These are phyloP conservation scores for Calephelis perditalis DNA, from an alignment of 2,888 invertebrate genomes.

Conservation along the genomic window DNA sequence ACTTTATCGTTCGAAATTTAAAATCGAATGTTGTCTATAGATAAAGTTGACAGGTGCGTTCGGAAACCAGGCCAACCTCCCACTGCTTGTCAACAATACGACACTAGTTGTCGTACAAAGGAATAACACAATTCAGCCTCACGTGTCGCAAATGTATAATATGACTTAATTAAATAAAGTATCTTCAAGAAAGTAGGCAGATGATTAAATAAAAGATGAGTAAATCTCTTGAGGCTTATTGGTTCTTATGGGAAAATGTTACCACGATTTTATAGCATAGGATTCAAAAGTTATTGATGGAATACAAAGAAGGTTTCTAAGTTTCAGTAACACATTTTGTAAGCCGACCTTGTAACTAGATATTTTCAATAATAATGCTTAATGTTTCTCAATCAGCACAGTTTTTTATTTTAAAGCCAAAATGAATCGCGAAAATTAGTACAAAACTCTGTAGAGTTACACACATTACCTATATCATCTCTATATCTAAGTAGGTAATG, in stretches of 20 bases:
- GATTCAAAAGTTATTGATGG: no score
- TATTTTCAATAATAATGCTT: no score
- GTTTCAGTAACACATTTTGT: no score
- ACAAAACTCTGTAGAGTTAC: no score
- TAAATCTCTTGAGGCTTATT: slow-evolving; percentile 31
- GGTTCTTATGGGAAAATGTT: background rate
- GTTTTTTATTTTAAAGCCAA: no score
- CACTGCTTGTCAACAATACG: slow-evolving; percentile 68
- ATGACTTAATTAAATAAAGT: slow-evolving; percentile 72
- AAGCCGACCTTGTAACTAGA: no score
- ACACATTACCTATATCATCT: no score
- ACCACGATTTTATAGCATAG: background rate
- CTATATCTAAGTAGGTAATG: no score
- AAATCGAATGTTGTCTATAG: slow-evolving; percentile 38
- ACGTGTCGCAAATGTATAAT: slow-evolving; percentile 58
- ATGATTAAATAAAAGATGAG: slow-evolving; percentile 48
- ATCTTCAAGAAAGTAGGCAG: slow-evolving; percentile 54
- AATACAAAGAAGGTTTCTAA: no score
- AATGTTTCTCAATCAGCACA: no score
- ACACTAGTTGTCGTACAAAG: slow-evolving; percentile 42
- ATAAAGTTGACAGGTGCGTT: slow-evolving; percentile 62
- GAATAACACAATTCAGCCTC: slow-evolving; percentile 53
- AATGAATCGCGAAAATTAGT: no score
- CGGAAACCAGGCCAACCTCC: slow-evolving; percentile 61
- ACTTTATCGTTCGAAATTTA: slow-evolving; percentile 40